phyloP scores from a whole-genome alignment of 1,140 invertebrate species.

The Papilio dardanus region DNA sequence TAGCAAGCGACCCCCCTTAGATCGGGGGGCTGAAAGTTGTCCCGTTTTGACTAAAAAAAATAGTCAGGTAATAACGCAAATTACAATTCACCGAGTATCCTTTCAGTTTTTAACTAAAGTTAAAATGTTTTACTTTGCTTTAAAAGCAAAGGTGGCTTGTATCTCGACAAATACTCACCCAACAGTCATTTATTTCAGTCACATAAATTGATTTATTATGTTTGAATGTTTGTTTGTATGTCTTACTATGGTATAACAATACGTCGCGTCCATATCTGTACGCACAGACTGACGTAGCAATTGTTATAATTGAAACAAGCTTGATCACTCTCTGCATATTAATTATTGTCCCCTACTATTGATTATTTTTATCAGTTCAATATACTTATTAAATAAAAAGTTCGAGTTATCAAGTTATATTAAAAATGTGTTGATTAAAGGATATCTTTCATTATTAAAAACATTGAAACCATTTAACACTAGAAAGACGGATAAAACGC shows the following conservation, averaged over 20 bases:
- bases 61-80: too few relatives aligned
- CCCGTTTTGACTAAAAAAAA: too few relatives aligned
- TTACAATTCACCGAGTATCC: too few relatives aligned
- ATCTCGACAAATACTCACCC: background rate
- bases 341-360: conserved; percentile 8
- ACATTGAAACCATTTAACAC: too few relatives aligned
- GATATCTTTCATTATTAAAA: too few relatives aligned
- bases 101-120: too few relatives aligned
- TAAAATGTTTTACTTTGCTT: too few relatives aligned
- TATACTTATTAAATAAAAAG: background rate
- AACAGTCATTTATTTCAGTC: background rate
- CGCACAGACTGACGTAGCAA: background rate
- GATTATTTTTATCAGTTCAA: background rate
- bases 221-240: background rate
- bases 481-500: too few relatives aligned
- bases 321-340: conserved; percentile 1
- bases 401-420: background rate
- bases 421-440: background rate
- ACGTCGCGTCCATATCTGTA: background rate
- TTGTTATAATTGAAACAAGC: conserved; percentile 35
- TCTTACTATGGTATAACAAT: conserved; percentile 12
- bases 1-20: too few relatives aligned
- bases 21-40: too few relatives aligned
- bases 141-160: too few relatives aligned
- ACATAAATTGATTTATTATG: background rate